Base-by-base conservation (phyloP, 1,140 invertebrate genomes). In the Oppia nitens region DNA sequence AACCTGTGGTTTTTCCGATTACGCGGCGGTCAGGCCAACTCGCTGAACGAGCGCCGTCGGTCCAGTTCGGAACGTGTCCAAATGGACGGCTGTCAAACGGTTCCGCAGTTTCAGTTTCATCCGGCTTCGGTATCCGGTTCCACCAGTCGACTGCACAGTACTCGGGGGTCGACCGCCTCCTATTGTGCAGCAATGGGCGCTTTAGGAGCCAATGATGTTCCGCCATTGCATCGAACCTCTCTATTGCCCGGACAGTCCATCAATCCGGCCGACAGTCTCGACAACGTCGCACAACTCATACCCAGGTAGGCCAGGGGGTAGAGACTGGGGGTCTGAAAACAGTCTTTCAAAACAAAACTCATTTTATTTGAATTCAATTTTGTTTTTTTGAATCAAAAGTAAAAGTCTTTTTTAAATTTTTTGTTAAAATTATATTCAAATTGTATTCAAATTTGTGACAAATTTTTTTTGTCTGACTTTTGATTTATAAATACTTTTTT, bases 1-100 rank as follows among this genome's bases (percentile, higher is more conserved):
- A 73, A 73, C 64, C 80, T 90, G 78, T 92, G 89, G 79, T 90
- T 91, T 81, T 90, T 90, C 75, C 85, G 87, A 57, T 79, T 88
- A 70, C 86, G 66, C 76, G 76, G 61, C 76, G 75, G 25, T 20
- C 27, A 24, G 50, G 29, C 57, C 40, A 21, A 47, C 0, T 20
- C 58, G 6, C 27, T 59, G 4, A 55, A 59, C 24, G 59, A 55
- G 28, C 21, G 32, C n/a, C 48, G 54, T 21, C 59, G 53, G 17
- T 47, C 60, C 21, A 57, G 56, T 26, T 50, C 25, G 3, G 56
- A 57, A 45, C 56, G 56, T 48, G 32, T 2, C 17, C 55, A 28
- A 47, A 4, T 32, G 1, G 11, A 45, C 14, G 14, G 24, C 14
- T 14, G 24, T 53, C 1, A 2, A n/a, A 14, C 4, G 12, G 2